Percentiles rank a stretch among this genome's conserved stretches.
Conservation (phyloP, 2,113 vertebrate genomes). For the Myrmecophaga tridactyla region DNA sequence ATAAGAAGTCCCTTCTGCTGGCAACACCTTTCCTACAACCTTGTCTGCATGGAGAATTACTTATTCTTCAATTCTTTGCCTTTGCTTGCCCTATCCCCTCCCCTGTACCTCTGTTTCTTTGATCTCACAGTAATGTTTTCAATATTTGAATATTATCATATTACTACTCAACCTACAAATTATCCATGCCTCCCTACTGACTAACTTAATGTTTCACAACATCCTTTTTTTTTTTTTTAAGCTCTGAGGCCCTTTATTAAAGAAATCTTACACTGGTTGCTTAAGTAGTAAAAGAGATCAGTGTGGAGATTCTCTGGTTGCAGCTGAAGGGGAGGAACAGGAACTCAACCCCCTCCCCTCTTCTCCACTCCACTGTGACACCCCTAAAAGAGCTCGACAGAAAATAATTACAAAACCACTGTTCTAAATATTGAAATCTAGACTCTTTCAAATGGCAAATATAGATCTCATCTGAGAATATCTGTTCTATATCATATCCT, state of each 20-base stretch:
- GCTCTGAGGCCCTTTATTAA: background rate
- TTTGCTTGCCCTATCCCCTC: background rate
- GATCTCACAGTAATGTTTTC: background rate
- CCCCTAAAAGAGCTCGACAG: background rate
- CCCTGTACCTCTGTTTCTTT: background rate
- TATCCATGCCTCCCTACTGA: background rate
- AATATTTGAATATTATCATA: background rate
- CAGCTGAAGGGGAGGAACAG: background rate
- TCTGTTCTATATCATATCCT: background rate
- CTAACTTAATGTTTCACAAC: background rate
- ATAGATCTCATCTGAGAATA: background rate
- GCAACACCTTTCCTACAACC: too few relatives aligned
- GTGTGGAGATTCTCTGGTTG: background rate
- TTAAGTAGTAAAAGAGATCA: background rate
- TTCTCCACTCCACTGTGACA: background rate
- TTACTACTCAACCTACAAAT: background rate
- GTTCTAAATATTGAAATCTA: background rate
- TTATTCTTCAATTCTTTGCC: background rate
- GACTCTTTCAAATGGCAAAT: background rate
- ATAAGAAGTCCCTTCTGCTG: too few relatives aligned
- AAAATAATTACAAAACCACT: background rate
- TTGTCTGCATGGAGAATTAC: too few relatives aligned
- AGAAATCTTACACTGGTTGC: background rate
- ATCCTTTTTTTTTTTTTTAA: background rate
- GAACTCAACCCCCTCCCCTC: background rate